These are phyloP conservation scores for Acholoe squamosa DNA, from an alignment of 2,888 invertebrate species.

Conservation along the genomic window DNA sequence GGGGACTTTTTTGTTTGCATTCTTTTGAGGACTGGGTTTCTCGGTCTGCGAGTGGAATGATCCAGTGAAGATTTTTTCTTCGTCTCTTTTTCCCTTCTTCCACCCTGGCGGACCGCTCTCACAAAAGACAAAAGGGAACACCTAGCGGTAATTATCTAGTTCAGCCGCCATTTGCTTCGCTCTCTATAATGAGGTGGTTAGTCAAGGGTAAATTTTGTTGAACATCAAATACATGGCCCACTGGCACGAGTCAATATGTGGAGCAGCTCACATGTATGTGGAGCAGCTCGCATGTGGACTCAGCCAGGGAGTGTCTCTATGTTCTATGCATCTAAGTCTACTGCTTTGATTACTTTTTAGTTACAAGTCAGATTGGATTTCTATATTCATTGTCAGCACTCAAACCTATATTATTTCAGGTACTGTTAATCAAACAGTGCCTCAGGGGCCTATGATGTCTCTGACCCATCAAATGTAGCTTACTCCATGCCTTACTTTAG, in stretches of 20 bases:
- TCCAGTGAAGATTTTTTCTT: slow-evolving; percentile 35
- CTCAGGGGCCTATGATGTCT: too few species aligned
- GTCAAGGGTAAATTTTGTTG: slow-evolving; percentile 50
- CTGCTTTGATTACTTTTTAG: neutral
- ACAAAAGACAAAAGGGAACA: slow-evolving; percentile 53
- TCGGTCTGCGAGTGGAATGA: slow-evolving; percentile 43
- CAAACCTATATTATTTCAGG: too few species aligned
- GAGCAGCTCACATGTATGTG: slow-evolving; percentile 18
- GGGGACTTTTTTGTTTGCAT: slow-evolving; percentile 46
- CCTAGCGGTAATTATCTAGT: slow-evolving; percentile 35
- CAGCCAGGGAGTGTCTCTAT: too few species aligned
- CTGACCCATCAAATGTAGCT: too few species aligned
- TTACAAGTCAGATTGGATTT: slow-evolving; percentile 3
- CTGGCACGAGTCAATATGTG: slow-evolving; percentile 10
- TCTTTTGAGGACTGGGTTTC: slow-evolving; percentile 42
- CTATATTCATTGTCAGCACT: neutral
- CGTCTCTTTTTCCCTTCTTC: neutral
- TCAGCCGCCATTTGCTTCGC: neutral
- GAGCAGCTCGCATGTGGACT: neutral
- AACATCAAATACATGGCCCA: slow-evolving; percentile 18
- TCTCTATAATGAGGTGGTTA: slow-evolving; percentile 45
- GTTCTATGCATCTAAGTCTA: neutral
- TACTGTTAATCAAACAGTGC: too few species aligned
- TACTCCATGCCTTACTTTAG: too few species aligned
- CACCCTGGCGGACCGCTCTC: neutral